These are phyloP conservation scores for Altica lythri DNA, from an alignment of 2,888 invertebrate genomes.

Conservation along the genomic window DNA sequence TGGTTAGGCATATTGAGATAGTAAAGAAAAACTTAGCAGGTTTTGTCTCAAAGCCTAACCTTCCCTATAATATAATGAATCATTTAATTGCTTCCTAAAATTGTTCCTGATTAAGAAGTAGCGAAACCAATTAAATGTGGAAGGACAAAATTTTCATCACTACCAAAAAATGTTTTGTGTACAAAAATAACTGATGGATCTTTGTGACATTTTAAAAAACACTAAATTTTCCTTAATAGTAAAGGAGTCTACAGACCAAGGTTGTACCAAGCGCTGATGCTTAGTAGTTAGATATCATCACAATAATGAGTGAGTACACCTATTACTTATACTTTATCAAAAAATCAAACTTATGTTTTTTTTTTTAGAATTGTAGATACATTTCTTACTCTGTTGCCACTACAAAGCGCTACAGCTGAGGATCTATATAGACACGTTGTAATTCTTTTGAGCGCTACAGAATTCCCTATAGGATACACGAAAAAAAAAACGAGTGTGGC, in stretches of 20 bases:
- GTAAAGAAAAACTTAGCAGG: neutral
- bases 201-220: constrained; percentile 12
- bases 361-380: neutral
- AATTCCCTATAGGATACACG: constrained; percentile 7
- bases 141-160: constrained; percentile 2
- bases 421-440: neutral
- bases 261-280: constrained; percentile 14
- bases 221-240: constrained; percentile 16
- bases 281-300: constrained; percentile 1
- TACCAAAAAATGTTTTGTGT: constrained; percentile 13
- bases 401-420: neutral
- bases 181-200: neutral
- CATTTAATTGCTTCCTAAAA: neutral
- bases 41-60: constrained; percentile 6
- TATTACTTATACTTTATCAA: neutral
- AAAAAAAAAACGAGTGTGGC: too few relatives aligned
- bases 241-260: constrained; percentile 15
- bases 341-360: neutral
- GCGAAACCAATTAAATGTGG: neutral
- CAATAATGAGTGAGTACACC: constrained; percentile 1
- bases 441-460: constrained; percentile 1
- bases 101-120: constrained; percentile 3
- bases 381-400: constrained; percentile 2
- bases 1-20: neutral
- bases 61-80: constrained; percentile 4